Percentiles rank a stretch among this genome's conserved stretches.
phyloP scores from a whole-genome alignment of 2,888 invertebrate species.

The Ctenicera cuprea region DNA sequence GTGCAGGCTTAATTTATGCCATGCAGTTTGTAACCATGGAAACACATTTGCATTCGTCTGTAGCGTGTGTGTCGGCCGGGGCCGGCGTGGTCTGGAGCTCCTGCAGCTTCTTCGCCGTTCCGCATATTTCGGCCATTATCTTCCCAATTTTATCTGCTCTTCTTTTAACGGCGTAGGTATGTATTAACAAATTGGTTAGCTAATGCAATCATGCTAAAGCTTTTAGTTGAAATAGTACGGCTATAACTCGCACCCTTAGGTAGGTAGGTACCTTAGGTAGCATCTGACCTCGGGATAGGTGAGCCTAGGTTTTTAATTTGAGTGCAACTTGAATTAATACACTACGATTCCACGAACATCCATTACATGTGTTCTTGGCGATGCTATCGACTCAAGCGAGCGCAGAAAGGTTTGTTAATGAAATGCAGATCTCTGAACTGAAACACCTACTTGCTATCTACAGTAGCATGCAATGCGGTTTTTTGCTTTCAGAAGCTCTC shows the following conservation, averaged over 20 bases:
- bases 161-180: conserved; percentile 16
- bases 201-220: conserved; percentile 44
- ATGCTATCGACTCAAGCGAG: conserved; percentile 55
- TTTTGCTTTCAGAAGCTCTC: background rate
- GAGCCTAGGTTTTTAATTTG: conserved; percentile 43
- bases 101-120: conserved; percentile 63
- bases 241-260: background rate
- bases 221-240: conserved; percentile 29
- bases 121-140: conserved; percentile 60
- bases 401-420: conserved; percentile 56
- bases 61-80: conserved; percentile 52
- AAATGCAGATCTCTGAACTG: conserved; percentile 56
- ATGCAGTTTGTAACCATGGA: conserved; percentile 69
- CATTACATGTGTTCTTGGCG: conserved; percentile 55
- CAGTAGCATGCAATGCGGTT: conserved; percentile 47
- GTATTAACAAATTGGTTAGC: conserved; percentile 46
- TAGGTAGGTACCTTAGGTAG: background rate
- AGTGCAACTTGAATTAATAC: conserved; percentile 50
- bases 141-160: conserved; percentile 31
- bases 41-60: conserved; percentile 69
- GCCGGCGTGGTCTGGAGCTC: conserved; percentile 59
- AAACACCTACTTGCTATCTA: conserved; percentile 53
- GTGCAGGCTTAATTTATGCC: conserved; percentile 68
- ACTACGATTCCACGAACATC: conserved; percentile 53
- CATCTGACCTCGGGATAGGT: conserved; percentile 30